These are phyloP conservation scores for Tretioscincus oriximinensis DNA, from an alignment of 2,113 vertebrate species.

Conservation along the genomic window DNA sequence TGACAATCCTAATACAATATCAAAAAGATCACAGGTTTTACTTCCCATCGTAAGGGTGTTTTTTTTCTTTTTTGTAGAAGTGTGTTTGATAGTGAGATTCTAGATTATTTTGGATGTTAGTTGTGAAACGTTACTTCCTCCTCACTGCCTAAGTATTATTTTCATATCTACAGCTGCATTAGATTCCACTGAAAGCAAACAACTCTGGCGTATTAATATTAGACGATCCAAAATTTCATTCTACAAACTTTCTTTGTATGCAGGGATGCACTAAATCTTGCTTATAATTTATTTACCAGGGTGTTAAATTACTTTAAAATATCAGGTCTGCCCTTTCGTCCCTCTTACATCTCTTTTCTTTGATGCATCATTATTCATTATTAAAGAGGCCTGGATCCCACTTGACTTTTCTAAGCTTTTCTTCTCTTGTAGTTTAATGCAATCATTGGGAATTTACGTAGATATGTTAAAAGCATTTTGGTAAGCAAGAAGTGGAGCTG, in stretches of 20 bases:
- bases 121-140: neutral
- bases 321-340: conserved; percentile 52
- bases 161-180: no score
- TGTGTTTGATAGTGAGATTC: neutral
- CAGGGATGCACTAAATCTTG: conserved; percentile 40
- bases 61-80: no score
- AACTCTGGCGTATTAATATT: neutral
- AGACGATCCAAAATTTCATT: neutral
- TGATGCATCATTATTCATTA: conserved; percentile 61
- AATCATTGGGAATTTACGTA: neutral
- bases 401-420: conserved; percentile 21
- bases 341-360: conserved; percentile 33
- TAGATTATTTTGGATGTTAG: neutral
- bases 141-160: neutral
- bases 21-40: no score
- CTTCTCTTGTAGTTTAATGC: neutral
- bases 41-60: no score
- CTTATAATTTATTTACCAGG: conserved; percentile 64
- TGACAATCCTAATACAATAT: no score
- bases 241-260: conserved; percentile 24
- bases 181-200: neutral
- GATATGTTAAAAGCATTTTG: neutral
- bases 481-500: neutral
- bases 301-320: conserved; percentile 56
- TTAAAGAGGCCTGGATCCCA: conserved; percentile 48